These are phyloP conservation scores for Cyprinella venusta DNA, from an alignment of 2,797 vertebrate genomes.

Conservation along the genomic window DNA sequence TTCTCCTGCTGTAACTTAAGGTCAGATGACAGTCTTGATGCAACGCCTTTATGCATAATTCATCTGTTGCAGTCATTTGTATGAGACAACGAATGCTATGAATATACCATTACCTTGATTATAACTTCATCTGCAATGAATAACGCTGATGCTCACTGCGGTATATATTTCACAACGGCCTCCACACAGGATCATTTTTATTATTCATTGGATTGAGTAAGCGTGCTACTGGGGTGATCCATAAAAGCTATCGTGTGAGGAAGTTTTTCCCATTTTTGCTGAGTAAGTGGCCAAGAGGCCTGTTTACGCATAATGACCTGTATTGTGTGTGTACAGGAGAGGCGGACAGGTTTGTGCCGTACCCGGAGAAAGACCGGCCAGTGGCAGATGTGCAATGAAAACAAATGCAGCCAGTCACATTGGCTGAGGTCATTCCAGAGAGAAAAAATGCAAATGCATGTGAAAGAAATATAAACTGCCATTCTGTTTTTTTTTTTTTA, in stretches of 20 bases:
- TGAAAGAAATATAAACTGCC: neutral
- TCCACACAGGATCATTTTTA: conserved; percentile 62
- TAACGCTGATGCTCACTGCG: too few species aligned
- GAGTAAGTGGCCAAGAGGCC: conserved; percentile 37
- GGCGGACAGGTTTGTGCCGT: neutral
- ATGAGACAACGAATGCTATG: conserved; percentile 52
- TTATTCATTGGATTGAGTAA: conserved; percentile 69
- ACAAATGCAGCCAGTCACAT: neutral
- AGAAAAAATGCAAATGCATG: neutral
- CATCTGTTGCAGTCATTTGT: conserved; percentile 54
- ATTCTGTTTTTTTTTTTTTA: neutral
- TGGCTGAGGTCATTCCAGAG: conserved; percentile 10
- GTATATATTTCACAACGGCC: conserved; percentile 19
- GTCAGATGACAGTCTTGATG: conserved; percentile 45
- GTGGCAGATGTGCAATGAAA: neutral
- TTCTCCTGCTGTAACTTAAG: conserved; percentile 35
- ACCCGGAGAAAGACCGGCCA: neutral
- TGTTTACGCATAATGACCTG: conserved; percentile 41
- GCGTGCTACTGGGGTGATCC: conserved; percentile 61
- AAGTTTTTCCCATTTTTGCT: conserved; percentile 63
- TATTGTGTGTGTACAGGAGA: conserved; percentile 6
- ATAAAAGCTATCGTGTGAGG: conserved; percentile 67
- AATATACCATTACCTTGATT: conserved; percentile 63
- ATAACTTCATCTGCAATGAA: conserved; percentile 49
- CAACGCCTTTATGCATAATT: conserved; percentile 45